Evolutionary conservation across 2,888 invertebrate species (phyloP).

Genomic region (Ennomos quercinarius): DNA sequence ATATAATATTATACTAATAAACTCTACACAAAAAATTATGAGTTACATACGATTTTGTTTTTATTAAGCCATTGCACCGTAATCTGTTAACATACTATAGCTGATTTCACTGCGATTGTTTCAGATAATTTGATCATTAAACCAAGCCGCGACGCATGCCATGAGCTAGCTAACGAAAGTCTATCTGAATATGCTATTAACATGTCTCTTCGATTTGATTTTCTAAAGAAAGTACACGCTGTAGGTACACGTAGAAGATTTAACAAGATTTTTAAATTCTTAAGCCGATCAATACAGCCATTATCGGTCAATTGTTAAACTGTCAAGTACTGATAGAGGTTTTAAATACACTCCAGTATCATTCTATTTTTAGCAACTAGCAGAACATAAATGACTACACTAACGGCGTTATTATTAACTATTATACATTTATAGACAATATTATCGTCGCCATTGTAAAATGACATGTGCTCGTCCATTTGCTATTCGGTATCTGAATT

Average conservation of each 20-base stretch:
- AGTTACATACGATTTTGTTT: background rate
- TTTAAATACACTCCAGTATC: slow-evolving; percentile 13
- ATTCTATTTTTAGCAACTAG: slow-evolving; percentile 11
- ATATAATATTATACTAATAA: too few species aligned
- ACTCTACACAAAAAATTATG: background rate
- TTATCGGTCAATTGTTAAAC: slow-evolving; percentile 6
- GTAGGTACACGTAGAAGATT: slow-evolving; percentile 11
- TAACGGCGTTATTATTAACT: slow-evolving; percentile 10
- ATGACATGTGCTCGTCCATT: slow-evolving; percentile 26
- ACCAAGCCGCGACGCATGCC: slow-evolving; percentile 48
- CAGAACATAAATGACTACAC: slow-evolving; percentile 13
- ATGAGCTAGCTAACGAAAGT: slow-evolving; percentile 52
- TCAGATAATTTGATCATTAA: slow-evolving; percentile 48
- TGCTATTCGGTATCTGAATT: slow-evolving; percentile 47
- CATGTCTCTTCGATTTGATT: slow-evolving; percentile 31
- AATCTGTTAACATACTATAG: slow-evolving; percentile 1
- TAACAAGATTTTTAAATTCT: background rate
- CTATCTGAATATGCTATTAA: slow-evolving; percentile 29
- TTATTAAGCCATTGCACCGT: background rate
- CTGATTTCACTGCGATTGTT: slow-evolving; percentile 38
- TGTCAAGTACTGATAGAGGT: slow-evolving; percentile 18
- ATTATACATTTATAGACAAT: slow-evolving; percentile 10
- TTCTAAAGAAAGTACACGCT: slow-evolving; percentile 30
- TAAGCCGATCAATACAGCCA: background rate
- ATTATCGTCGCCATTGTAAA: slow-evolving; percentile 26